These are phyloP conservation scores for Lamellibrachia satsuma DNA, from an alignment of 2,888 invertebrate species.

Conservation along the genomic window DNA sequence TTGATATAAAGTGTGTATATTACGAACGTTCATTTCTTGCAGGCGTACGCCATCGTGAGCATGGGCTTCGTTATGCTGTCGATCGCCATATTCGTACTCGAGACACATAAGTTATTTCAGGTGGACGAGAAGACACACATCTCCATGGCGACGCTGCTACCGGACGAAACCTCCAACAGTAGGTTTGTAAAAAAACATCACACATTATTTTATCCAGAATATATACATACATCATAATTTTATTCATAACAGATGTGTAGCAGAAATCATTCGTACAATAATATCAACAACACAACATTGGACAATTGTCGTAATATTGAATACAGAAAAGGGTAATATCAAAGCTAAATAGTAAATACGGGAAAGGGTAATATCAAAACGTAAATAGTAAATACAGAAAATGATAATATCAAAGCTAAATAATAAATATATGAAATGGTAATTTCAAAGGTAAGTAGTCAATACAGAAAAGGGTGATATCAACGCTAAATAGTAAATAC, in stretches of 20 bases:
- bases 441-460: background rate
- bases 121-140: conserved; percentile 38
- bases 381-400: background rate
- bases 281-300: background rate
- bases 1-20: background rate
- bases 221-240: too few relatives aligned
- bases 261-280: background rate
- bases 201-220: background rate
- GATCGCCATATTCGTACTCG: conserved; percentile 60
- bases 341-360: background rate
- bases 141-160: conserved; percentile 30
- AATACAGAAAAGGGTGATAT: background rate
- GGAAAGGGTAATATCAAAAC: background rate
- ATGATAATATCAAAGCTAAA: background rate
- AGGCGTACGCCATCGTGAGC: conserved; percentile 59
- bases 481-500: too few relatives aligned
- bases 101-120: conserved; percentile 59
- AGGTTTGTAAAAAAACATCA: background rate
- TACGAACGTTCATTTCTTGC: conserved; percentile 24
- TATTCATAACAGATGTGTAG: too few relatives aligned
- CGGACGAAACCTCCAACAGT: conserved; percentile 14
- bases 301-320: background rate
- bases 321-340: background rate
- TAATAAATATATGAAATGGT: background rate
- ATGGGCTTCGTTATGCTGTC: conserved; percentile 62